These are phyloP conservation scores for Apis florea DNA, from an alignment of 1,140 invertebrate species.

Conservation along the genomic window DNA sequence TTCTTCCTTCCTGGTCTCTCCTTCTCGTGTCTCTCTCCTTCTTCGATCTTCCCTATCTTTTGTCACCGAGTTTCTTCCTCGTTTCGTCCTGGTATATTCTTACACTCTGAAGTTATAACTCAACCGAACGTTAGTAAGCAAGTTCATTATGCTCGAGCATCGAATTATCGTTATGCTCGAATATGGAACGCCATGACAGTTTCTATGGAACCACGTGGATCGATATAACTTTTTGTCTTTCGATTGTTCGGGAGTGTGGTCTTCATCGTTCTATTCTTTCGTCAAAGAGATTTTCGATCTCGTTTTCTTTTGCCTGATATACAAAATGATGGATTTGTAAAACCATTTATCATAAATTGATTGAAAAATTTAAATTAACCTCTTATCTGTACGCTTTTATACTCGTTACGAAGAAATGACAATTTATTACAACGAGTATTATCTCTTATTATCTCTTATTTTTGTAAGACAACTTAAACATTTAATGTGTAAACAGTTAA, in stretches of 20 bases:
- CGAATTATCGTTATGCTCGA: slow-evolving; percentile 65
- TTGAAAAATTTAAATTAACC: no score
- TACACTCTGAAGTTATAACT: neutral
- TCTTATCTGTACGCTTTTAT: no score
- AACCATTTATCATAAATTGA: no score
- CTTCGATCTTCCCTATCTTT: neutral
- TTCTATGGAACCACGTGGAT: slow-evolving; percentile 32
- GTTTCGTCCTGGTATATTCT: slow-evolving; percentile 10
- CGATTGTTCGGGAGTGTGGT: neutral
- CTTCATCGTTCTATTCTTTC: neutral
- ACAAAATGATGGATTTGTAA: no score
- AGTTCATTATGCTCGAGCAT: slow-evolving; percentile 57
- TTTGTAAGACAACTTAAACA: no score
- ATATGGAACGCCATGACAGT: slow-evolving; percentile 51
- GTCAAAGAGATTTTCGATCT: no score
- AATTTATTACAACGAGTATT: no score
- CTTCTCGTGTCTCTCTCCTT: neutral
- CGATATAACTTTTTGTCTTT: slow-evolving; percentile 32
- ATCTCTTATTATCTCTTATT: no score
- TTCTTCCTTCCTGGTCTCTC: no score
- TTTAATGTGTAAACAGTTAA: no score
- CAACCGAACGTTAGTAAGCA: slow-evolving; percentile 14
- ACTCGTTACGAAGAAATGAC: no score
- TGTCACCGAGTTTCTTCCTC: neutral
- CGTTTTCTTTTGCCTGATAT: neutral